Evolutionary conservation across 2,888 invertebrate species (phyloP), one percentile per base, ranked within the genome.

Genomic region (Hydrotaea cyrtoneurina): DNA sequence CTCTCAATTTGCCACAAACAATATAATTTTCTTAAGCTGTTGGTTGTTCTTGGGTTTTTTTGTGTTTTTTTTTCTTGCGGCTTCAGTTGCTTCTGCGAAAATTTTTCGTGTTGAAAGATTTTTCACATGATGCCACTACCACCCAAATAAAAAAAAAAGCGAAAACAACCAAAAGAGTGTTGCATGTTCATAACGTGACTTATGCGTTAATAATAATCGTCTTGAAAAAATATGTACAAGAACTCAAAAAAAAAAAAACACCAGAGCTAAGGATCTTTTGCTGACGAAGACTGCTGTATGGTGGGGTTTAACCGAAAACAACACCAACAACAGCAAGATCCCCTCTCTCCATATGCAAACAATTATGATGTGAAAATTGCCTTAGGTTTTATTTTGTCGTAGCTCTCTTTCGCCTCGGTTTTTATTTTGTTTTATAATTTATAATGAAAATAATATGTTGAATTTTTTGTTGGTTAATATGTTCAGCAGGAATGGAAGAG

Each of bases 311-410:
- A 10, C 39, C 55, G 77, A 80, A 73, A 80, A 75, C n/a, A n/a
- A n/a, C n/a, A n/a, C n/a, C n/a, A 79, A 81, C 80, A 85, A 82
- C 80, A 82, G 19, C 36, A n/a, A 50, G 15, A 3, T 76, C 50
- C 57, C 66, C 19, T 72, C 39, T 69, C 74, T 81, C 88, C 86
- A 87, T 86, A 87, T 89, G 86, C 87, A 86, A 87, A 89, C 90
- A 91, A 91, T 91, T 91, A 91, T 88, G 89, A 88, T 89, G 90
- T 90, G 89, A 90, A 88, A 88, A 88, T 83, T 86, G 86, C 86
- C 88, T 86, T 84, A 89, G 90, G 90, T 69, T 43, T 43, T 36
- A n/a, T 64, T 31, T 31, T 10, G 64, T 31, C 36, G 31, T n/a
- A 53, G 64, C n/a, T 64, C 39, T 10, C 43, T 66, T 15, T 43